phyloP scores from a whole-genome alignment of 2,113 vertebrate species.

The Xiphorhynchus elegans region DNA sequence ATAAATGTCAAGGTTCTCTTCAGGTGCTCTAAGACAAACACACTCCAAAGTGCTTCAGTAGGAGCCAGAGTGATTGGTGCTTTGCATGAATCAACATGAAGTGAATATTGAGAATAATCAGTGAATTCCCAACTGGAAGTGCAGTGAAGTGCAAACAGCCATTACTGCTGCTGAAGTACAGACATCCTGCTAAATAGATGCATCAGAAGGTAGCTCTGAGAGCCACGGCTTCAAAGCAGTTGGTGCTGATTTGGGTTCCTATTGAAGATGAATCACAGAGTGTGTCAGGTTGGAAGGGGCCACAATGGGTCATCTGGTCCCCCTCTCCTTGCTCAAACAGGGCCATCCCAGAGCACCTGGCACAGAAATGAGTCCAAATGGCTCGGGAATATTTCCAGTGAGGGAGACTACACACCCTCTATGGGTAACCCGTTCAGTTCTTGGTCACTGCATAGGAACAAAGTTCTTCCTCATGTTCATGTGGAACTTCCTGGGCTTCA shows the following conservation, averaged over 20 bases:
- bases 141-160: background rate
- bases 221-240: background rate
- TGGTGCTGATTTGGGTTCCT: background rate
- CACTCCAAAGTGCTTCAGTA: background rate
- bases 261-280: background rate
- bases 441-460: background rate
- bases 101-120: conserved; percentile 24
- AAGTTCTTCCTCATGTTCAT: background rate
- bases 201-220: background rate
- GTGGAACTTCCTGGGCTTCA: background rate
- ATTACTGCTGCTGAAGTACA: background rate
- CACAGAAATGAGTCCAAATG: background rate
- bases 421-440: background rate
- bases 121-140: background rate
- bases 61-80: background rate
- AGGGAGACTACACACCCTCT: background rate
- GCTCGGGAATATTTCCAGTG: background rate
- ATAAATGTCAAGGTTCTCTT: background rate
- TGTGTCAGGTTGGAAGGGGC: background rate
- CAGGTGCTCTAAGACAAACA: background rate
- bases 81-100: background rate
- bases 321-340: background rate
- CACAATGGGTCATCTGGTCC: background rate
- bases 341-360: background rate
- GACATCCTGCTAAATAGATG: background rate